Evolutionary conservation across 1,140 invertebrate species (phyloP), one percentile per base, ranked within the genome.

Genomic region (Papilio polytes): DNA sequence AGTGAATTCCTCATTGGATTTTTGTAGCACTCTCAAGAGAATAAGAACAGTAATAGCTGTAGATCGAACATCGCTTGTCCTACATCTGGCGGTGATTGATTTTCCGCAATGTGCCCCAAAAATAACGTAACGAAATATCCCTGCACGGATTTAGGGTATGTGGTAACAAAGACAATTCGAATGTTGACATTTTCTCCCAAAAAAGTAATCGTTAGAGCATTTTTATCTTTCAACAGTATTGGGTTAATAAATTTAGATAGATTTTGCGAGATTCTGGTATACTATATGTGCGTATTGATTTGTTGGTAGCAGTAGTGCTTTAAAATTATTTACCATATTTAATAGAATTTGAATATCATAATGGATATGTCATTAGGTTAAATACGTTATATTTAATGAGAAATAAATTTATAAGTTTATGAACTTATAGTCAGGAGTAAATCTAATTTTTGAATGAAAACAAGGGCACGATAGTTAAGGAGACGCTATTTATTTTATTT

Each of bases 1-100:
- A 66, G 12, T 53, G 18, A 66, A 66, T 26, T 70, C 63, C 12
- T 66, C 26, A 36, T 70, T 36, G 26, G 13, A 70, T 36, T 70
- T 31, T 70, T 31, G 63, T 70, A 70, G 22, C 63, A 70, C 63
- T 70, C 63, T 70, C 63, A 18, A 70, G 63, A 70, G 63, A 36
- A 70, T 70, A 70, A 70, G 63, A 70, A 31, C 63, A 31, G 26
- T 70, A 70, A 70, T 70, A 70, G 22, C 1, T 66, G 59, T 26
- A 66, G 63, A 70, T 70, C 22, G 63, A 70, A 70, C 63, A 70
- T 70, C 63, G 63, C 63, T 70, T 31, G 63, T 70, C 63, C 63
- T 70, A 70, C 26, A 70, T 70, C 63, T 70, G 63, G 63, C 63
- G 26, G 63, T 70, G 63, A 70, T 70, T 70, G 63, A 70, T 70